phyloP scores from a whole-genome alignment of 2,113 vertebrate genomes.

The Sakesphorus luctuosus region DNA sequence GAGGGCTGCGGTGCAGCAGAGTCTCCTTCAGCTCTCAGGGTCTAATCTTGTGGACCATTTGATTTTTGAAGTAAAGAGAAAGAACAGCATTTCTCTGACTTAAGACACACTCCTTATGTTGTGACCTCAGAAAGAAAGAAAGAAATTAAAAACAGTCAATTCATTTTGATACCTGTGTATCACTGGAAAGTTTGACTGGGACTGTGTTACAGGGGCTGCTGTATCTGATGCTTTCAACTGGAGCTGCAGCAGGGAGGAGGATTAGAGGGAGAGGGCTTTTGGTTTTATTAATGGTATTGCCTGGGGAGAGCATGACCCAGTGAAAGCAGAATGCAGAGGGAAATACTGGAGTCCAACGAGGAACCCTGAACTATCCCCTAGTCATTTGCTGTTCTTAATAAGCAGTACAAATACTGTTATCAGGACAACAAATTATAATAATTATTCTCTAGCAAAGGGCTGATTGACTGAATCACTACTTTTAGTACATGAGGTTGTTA shows the following conservation, averaged over 20 bases:
- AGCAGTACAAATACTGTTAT: conserved; percentile 32
- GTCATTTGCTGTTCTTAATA: conserved; percentile 38
- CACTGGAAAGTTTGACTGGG: not conserved
- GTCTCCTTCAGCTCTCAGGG: not conserved
- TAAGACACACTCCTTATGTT: not conserved
- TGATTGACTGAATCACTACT: conserved; percentile 33
- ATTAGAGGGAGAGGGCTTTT: not conserved
- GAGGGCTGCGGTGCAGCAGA: not conserved
- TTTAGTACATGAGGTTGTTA: not conserved
- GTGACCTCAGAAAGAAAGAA: not conserved
- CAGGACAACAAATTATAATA: conserved; percentile 32
- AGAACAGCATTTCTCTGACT: not conserved
- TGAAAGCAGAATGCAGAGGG: not conserved
- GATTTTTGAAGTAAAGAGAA: not conserved
- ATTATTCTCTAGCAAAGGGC: conserved; percentile 45
- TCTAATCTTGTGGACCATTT: not conserved
- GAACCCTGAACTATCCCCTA: not conserved
- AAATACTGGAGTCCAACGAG: not conserved
- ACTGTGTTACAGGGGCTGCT: not conserved
- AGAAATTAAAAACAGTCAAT: not conserved
- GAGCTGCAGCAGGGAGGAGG: rapidly evolving
- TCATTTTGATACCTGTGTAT: not conserved
- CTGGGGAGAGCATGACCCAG: not conserved
- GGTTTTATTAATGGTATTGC: not conserved
- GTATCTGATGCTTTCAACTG: not conserved